A percentile compares a stretch with the other conserved stretches of the same genome.
phyloP scores from a whole-genome alignment of 2,797 vertebrate species.

The Hoplostethus mediterraneus region DNA sequence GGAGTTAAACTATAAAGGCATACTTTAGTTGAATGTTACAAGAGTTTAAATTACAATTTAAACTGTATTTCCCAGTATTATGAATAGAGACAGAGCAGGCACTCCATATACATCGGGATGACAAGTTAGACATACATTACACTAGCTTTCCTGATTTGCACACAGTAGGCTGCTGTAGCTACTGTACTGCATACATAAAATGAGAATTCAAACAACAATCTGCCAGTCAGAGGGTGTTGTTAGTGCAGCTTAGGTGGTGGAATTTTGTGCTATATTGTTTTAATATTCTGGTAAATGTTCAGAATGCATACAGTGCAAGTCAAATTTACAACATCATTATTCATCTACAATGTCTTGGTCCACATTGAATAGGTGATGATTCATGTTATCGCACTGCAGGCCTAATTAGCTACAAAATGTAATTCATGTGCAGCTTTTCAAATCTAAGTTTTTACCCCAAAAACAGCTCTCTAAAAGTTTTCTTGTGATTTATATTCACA shows the following conservation, averaged over 20 bases:
- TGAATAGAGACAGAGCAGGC: constrained; percentile 34
- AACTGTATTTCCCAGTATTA: constrained; percentile 14
- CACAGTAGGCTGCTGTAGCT: not conserved
- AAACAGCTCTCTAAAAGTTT: not conserved
- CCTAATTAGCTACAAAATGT: not conserved
- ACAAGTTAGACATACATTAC: constrained; percentile 19
- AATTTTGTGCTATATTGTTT: not conserved
- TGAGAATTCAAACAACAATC: not conserved
- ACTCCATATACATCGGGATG: constrained; percentile 41
- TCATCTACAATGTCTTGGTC: not conserved
- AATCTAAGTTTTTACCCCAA: not conserved
- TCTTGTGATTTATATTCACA: not conserved
- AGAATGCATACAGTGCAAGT: not conserved
- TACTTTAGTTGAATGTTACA: not conserved
- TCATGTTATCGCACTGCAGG: not conserved
- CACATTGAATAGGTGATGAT: not conserved
- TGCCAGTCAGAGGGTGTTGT: not conserved
- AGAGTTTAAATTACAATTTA: no score
- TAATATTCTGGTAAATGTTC: not conserved
- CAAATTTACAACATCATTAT: not conserved
- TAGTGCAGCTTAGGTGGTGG: not conserved
- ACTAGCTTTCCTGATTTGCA: not conserved
- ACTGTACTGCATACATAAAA: not conserved
- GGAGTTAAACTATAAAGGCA: constrained; percentile 7
- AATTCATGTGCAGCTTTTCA: not conserved